Conservation (phyloP, 1,140 invertebrate genomes). For the Calosoma granatense region DNA sequence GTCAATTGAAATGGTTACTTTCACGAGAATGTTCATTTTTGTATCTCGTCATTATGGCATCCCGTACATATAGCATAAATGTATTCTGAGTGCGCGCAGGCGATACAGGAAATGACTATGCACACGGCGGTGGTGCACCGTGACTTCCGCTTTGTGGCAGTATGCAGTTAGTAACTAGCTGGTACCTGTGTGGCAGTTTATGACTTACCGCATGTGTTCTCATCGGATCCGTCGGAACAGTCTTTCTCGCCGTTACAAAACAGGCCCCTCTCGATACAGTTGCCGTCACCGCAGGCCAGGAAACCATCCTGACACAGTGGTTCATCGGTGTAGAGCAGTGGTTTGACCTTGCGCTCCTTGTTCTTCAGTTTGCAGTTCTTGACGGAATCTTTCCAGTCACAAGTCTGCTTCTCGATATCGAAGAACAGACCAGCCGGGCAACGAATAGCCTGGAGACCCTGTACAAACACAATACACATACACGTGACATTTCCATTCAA, state of each 20-base stretch:
- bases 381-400: constrained; percentile 89
- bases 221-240: constrained; percentile 80
- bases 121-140: background rate
- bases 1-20: background rate
- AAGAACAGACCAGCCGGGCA: constrained; percentile 89
- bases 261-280: constrained; percentile 77
- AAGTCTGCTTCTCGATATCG: constrained; percentile 93
- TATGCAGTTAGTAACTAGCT: background rate
- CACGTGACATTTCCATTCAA: too few relatives aligned
- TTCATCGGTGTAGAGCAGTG: constrained; percentile 81
- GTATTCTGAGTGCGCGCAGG: background rate
- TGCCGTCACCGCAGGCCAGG: constrained; percentile 77
- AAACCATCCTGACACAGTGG: constrained; percentile 80
- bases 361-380: constrained; percentile 89
- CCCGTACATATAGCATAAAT: too few relatives aligned
- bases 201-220: constrained; percentile 81
- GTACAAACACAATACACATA: constrained; percentile 19
- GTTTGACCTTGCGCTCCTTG: constrained; percentile 83
- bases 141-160: background rate
- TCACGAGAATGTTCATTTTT: background rate
- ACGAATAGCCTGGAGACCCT: constrained; percentile 85
- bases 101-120: background rate
- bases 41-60: background rate
- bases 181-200: background rate
- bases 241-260: constrained; percentile 93